Conservation (phyloP, 1,140 invertebrate species). For the Parasteatoda tepidariorum region DNA sequence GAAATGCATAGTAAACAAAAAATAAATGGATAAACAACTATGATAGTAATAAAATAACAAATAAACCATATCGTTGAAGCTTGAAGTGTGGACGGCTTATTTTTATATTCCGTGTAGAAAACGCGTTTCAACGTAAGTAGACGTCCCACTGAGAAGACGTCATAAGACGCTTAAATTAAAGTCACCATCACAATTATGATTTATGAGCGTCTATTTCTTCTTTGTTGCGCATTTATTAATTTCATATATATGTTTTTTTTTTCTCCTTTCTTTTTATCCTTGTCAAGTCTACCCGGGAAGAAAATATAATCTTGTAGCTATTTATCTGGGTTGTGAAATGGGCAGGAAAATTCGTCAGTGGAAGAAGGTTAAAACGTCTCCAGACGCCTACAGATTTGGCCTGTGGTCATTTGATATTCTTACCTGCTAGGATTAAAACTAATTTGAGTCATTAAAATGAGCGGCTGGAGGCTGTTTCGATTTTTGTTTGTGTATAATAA, state of each 20-base stretch:
- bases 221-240: constrained; percentile 56
- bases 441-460: too few relatives aligned
- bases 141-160: constrained; percentile 13
- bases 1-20: too few relatives aligned
- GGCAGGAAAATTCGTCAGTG: not conserved
- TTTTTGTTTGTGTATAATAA: too few relatives aligned
- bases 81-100: constrained; percentile 27
- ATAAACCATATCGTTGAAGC: too few relatives aligned
- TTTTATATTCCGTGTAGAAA: not conserved
- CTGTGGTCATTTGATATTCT: too few relatives aligned
- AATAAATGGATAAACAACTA: too few relatives aligned
- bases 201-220: constrained; percentile 24
- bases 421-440: not conserved
- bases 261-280: not conserved
- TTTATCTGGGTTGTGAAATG: not conserved
- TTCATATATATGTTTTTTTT: too few relatives aligned
- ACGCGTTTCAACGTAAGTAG: constrained; percentile 38
- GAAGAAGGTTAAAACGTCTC: not conserved
- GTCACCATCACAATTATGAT: constrained; percentile 50
- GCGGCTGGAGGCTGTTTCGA: not conserved
- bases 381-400: not conserved
- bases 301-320: not conserved
- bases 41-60: too few relatives aligned
- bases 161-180: constrained; percentile 47
- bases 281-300: not conserved